Evolutionary conservation across 2,797 vertebrate genomes (phyloP), one percentile per base, ranked within the genome.

Genomic region (Hephaestus fuliginosus): DNA sequence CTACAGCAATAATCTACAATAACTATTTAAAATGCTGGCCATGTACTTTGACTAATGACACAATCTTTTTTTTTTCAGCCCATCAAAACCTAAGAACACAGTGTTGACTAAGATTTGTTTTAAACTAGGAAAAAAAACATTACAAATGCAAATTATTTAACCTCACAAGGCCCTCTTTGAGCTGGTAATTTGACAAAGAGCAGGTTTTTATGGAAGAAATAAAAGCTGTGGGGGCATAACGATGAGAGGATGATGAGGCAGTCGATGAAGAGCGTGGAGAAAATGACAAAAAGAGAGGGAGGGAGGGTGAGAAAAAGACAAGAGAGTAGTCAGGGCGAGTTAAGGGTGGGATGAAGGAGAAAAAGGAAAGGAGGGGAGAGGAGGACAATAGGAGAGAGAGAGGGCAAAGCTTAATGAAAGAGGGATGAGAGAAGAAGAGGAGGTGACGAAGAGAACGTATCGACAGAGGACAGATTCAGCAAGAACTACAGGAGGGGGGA

Each of bases 391-490:
- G 28, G 5, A 58, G 66, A 60, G 39, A 52, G 41, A 48, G 48
- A 69, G 78, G 83, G 84, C 89, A 88, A 84, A 86, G 75, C 73
- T 78, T 76, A 86, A 85, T 86, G 60, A 90, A 82, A 71, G 22
- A 51, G 48, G 63, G 48, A 56, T 25, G 43, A 44, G 51, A 70
- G 74, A 68, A 58, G 75, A 74, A 58, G 92, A 92, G 36, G 67
- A 77, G 74, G 62, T 33, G 72, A 74, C 5, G 60, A 43, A 71
- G 75, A 69, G 74, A 69, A n/a, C 70, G 53, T 72, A 75, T 81
- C 33, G 74, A 78, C 85, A 86, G 89, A 93, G 91, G 91, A 88
- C 91, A 83, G 90, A 89, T 88, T 92, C 84, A 89, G 90, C 92
- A 91, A 88, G 6, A 87, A 86, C 25, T 25, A 25, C 25, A 25